Evolutionary conservation across 2,797 vertebrate genomes (phyloP).

Genomic region (Enoplosus armatus): DNA sequence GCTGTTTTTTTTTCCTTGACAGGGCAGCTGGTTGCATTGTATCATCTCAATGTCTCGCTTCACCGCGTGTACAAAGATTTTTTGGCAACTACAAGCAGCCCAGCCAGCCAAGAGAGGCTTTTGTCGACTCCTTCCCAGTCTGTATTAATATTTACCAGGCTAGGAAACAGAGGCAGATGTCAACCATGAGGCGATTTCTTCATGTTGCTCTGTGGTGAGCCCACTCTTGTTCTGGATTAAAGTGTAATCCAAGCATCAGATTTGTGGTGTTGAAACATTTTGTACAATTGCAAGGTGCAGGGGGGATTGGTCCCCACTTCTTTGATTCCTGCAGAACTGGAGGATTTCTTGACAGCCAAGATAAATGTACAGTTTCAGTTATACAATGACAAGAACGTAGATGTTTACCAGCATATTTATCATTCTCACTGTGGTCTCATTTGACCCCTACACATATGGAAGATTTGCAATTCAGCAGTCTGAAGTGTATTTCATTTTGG

Average conservation of each 20-base stretch:
- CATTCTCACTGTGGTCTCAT: neutral
- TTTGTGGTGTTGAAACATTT: constrained; percentile 57
- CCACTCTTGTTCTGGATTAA: constrained; percentile 75
- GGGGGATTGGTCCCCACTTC: constrained; percentile 1
- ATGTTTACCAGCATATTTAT: neutral
- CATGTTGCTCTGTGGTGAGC: constrained; percentile 52
- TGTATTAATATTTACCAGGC: constrained; percentile 81
- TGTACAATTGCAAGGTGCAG: constrained; percentile 11
- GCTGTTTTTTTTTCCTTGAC: constrained; percentile 49
- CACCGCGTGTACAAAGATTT: constrained; percentile 66
- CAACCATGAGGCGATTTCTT: constrained; percentile 61
- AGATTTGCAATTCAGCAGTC: neutral
- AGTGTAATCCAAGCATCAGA: constrained; percentile 72
- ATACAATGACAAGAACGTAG: neutral
- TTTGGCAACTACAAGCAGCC: constrained; percentile 73
- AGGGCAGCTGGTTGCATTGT: constrained; percentile 64
- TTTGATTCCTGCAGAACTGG: constrained; percentile 17
- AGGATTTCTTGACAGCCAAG: constrained; percentile 35
- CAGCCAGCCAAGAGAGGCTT: constrained; percentile 74
- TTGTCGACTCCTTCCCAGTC: constrained; percentile 71
- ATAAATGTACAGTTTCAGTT: neutral
- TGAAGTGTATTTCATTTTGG: neutral
- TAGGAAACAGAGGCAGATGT: constrained; percentile 72
- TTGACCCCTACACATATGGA: neutral
- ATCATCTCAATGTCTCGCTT: constrained; percentile 66